Evolutionary conservation across 1,140 invertebrate species (phyloP).

Genomic region (Magallana angulata): DNA sequence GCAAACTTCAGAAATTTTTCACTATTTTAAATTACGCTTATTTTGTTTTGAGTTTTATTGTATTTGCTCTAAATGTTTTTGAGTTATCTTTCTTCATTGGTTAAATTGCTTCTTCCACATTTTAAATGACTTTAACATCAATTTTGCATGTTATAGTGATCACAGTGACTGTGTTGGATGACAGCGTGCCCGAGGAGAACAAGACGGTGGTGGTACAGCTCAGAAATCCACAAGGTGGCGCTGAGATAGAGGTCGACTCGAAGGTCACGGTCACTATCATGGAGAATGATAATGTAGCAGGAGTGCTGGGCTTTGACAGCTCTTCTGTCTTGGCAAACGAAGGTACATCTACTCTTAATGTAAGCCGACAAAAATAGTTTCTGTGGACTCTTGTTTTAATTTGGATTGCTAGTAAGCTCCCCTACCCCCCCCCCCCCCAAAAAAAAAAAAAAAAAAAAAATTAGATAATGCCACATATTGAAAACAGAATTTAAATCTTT

Average conservation of each 20-base stretch:
- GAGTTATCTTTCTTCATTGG: neutral
- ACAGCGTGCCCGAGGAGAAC: slow-evolving; percentile 71
- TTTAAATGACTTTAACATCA: neutral
- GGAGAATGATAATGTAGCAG: slow-evolving; percentile 78
- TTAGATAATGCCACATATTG: too few species aligned
- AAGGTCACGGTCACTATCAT: slow-evolving; percentile 71
- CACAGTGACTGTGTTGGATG: slow-evolving; percentile 75
- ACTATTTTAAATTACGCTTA: too few species aligned
- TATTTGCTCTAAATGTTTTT: neutral
- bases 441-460: too few species aligned
- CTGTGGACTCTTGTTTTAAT: too few species aligned
- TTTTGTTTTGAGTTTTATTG: too few species aligned
- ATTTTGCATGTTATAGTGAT: slow-evolving; percentile 65
- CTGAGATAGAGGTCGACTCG: slow-evolving; percentile 58
- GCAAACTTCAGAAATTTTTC: neutral
- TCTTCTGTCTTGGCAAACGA: slow-evolving; percentile 72
- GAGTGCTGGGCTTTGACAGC: slow-evolving; percentile 70
- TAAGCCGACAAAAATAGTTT: too few species aligned
- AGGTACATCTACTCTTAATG: slow-evolving; percentile 60
- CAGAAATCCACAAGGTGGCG: slow-evolving; percentile 71
- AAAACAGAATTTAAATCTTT: too few species aligned
- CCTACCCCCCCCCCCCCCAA: too few species aligned
- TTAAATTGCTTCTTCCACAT: neutral
- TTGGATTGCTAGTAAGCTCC: too few species aligned
- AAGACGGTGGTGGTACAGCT: slow-evolving; percentile 71